These are phyloP conservation scores for Oedothorax gibbosus DNA, from an alignment of 1,140 invertebrate genomes.

Conservation along the genomic window DNA sequence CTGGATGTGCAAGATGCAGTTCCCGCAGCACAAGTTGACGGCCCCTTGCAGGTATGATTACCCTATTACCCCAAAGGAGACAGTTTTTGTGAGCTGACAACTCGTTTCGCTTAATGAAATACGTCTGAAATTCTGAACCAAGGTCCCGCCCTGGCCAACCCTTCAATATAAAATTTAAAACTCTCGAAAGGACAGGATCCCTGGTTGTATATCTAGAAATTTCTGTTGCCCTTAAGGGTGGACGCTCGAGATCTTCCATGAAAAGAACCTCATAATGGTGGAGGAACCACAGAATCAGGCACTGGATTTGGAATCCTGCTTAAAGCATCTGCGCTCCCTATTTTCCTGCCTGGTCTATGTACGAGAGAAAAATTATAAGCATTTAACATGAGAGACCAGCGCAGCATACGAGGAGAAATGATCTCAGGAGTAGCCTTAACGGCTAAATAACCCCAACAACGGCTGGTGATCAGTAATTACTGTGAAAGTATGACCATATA, in stretches of 20 bases:
- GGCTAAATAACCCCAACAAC: slow-evolving; percentile 42
- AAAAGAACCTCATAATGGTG: background rate
- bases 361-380: slow-evolving; percentile 65
- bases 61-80: slow-evolving; percentile 27
- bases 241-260: background rate
- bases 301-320: background rate
- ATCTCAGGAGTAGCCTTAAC: slow-evolving; percentile 69
- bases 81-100: background rate
- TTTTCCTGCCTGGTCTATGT: slow-evolving; percentile 63
- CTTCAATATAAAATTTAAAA: background rate
- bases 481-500: slow-evolving; percentile 70
- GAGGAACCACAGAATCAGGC: background rate
- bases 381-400: slow-evolving; percentile 68
- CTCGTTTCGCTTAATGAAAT: background rate
- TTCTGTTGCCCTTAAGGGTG: background rate
- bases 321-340: slow-evolving; percentile 65
- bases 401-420: slow-evolving; percentile 67
- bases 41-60: slow-evolving; percentile 63
- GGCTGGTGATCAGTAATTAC: slow-evolving; percentile 63
- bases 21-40: slow-evolving; percentile 61
- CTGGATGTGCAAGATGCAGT: slow-evolving; percentile 70
- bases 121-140: too few species aligned
- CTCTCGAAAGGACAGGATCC: background rate
- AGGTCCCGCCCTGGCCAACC: background rate
- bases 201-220: background rate